These are phyloP conservation scores for Argyrosomus japonicus DNA, from an alignment of 2,113 vertebrate species.

Conservation along the genomic window DNA sequence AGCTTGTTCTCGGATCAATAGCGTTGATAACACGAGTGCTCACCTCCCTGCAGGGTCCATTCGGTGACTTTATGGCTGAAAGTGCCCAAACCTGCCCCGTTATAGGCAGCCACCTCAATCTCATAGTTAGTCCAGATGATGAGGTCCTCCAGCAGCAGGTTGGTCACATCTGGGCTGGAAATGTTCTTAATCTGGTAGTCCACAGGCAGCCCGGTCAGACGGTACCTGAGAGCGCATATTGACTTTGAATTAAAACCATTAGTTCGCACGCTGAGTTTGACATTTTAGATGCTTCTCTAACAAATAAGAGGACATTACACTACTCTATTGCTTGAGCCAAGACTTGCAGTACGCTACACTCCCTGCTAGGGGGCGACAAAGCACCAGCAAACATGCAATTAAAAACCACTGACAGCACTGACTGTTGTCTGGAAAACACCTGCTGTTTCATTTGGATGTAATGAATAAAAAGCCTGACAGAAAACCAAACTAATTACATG, in stretches of 20 bases:
- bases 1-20: background rate
- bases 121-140: constrained; percentile 99
- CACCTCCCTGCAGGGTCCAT: constrained; percentile 93
- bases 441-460: constrained; percentile 70
- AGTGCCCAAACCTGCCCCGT: constrained; percentile 91
- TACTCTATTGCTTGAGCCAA: background rate
- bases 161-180: constrained; percentile 92
- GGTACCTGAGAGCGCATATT: constrained; percentile 86
- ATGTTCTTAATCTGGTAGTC: constrained; percentile 98
- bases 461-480: constrained; percentile 66
- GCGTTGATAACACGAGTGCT: background rate
- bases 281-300: background rate
- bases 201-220: constrained; percentile 93
- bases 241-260: background rate
- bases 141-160: constrained; percentile 95
- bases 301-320: background rate
- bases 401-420: constrained; percentile 39
- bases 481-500: constrained; percentile 73
- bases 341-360: constrained; percentile 38
- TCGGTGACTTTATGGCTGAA: constrained; percentile 97
- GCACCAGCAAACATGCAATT: constrained; percentile 62
- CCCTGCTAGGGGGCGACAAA: constrained; percentile 77
- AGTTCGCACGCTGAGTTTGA: background rate
- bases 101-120: constrained; percentile 97
- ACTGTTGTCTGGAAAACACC: constrained; percentile 61